Evolutionary conservation across 2,113 vertebrate genomes (phyloP).

Genomic region (Trochalopteron elliotii): DNA sequence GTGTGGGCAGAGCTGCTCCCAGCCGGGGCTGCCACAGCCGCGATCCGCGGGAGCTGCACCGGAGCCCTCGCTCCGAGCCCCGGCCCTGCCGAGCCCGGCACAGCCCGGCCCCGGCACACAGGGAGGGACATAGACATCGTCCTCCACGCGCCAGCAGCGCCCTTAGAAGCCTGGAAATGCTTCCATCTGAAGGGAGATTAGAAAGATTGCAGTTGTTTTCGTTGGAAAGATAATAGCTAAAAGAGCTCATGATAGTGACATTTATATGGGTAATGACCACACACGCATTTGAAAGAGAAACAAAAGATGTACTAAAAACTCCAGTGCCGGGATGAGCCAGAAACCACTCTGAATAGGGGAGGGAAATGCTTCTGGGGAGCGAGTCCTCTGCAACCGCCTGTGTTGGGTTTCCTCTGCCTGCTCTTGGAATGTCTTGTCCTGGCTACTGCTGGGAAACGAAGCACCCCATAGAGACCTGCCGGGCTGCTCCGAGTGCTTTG

Average conservation of each 20-base stretch:
- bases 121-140: background rate
- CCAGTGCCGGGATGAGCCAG: background rate
- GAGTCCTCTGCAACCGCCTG: background rate
- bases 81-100: background rate
- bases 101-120: background rate
- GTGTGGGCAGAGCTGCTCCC: background rate
- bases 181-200: background rate
- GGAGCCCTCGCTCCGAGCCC: too few species aligned
- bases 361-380: slow-evolving; percentile 18
- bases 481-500: background rate
- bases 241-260: slow-evolving; percentile 17
- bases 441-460: slow-evolving; percentile 23
- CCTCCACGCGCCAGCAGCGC: background rate
- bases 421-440: background rate
- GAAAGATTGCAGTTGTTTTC: slow-evolving; percentile 33
- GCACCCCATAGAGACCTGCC: background rate
- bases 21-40: background rate
- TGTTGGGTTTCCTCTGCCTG: slow-evolving; percentile 13
- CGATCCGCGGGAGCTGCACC: too few species aligned
- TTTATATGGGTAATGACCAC: slow-evolving; percentile 50
- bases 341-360: slow-evolving; percentile 41
- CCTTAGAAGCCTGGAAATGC: background rate
- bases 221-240: slow-evolving; percentile 23
- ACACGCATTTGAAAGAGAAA: slow-evolving; percentile 35
- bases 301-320: slow-evolving; percentile 35